A percentile compares a stretch with the other conserved stretches of the same genome.
phyloP scores from a whole-genome alignment of 2,797 vertebrate genomes.

The Trematomus bernacchii region DNA sequence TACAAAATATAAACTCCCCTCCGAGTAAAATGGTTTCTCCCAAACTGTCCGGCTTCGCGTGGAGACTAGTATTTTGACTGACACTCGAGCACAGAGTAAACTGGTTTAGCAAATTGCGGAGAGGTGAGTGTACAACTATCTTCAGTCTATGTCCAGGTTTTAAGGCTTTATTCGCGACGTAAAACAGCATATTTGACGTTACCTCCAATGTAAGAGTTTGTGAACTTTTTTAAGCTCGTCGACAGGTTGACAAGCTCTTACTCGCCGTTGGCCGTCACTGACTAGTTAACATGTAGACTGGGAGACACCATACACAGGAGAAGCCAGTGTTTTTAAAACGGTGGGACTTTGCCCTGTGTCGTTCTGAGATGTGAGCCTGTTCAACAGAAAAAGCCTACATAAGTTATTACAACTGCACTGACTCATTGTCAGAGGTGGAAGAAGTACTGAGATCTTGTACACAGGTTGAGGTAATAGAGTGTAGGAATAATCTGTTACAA shows the following conservation, averaged over 20 bases:
- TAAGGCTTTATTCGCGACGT: fast-evolving
- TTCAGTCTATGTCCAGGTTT: neutral
- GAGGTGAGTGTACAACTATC: constrained; percentile 29
- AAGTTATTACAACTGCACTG: neutral
- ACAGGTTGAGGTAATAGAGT: no score
- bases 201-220: neutral
- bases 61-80: constrained; percentile 28
- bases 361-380: neutral
- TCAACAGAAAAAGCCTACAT: neutral
- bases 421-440: neutral
- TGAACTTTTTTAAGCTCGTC: neutral
- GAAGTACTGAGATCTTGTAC: no score
- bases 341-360: neutral
- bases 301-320: neutral
- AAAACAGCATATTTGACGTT: neutral
- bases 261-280: no score
- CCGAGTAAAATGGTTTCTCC: constrained; percentile 46
- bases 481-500: no score
- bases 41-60: neutral
- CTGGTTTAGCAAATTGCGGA: neutral
- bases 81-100: fast-evolving
- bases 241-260: constrained; percentile 1
- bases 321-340: neutral
- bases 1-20: neutral
- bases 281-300: constrained; percentile 1